These are phyloP conservation scores for Drosophila aldrichi DNA, from an alignment of 2,888 invertebrate genomes.

Conservation along the genomic window DNA sequence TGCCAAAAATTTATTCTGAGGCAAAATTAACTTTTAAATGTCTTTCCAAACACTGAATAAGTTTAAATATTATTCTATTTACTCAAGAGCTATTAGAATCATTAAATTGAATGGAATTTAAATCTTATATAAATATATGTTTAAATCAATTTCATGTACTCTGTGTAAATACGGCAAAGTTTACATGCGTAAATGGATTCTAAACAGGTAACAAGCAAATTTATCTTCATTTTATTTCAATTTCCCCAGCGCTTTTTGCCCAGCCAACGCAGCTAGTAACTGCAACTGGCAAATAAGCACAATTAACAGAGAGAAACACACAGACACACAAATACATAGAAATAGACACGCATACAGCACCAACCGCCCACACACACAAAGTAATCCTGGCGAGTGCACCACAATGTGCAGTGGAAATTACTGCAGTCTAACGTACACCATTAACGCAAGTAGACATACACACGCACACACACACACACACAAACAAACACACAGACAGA, in stretches of 20 bases:
- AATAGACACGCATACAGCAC: conserved; percentile 14
- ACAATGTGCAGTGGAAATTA: conserved; percentile 62
- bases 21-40: background rate
- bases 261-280: conserved; percentile 28
- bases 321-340: conserved; percentile 1
- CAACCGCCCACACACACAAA: conserved; percentile 25
- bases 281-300: conserved; percentile 42
- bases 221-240: conserved; percentile 59
- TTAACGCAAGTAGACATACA: conserved; percentile 22
- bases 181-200: conserved; percentile 33
- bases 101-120: background rate
- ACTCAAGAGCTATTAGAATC: background rate
- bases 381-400: conserved; percentile 70
- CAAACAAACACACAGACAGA: background rate
- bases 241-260: conserved; percentile 32
- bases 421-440: conserved; percentile 26
- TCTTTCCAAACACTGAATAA: background rate
- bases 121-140: background rate
- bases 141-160: conserved; percentile 5
- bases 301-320: conserved; percentile 41
- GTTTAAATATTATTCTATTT: background rate
- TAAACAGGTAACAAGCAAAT: conserved; percentile 29
- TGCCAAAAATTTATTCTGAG: background rate
- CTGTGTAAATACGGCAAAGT: conserved; percentile 15
- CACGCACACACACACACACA: background rate